A percentile compares a stretch with the other conserved stretches of the same genome.
phyloP scores from a whole-genome alignment of 2,113 vertebrate genomes.

The Cyanoramphus novaezelandiae region DNA sequence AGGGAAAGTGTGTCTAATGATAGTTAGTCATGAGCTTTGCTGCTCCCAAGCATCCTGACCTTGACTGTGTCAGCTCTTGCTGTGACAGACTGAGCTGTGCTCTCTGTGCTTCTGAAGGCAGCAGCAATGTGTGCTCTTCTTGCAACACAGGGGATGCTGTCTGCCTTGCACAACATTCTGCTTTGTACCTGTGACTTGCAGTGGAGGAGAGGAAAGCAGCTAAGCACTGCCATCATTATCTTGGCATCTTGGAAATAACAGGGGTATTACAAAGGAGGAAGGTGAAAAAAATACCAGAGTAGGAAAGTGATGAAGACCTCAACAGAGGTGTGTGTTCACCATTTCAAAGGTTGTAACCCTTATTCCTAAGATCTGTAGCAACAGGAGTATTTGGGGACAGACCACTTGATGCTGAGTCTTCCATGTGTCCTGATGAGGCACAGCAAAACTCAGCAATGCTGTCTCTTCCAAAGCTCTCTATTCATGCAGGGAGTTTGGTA shows the following conservation, averaged over 20 bases:
- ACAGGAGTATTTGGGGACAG: neutral
- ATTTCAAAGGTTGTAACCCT: neutral
- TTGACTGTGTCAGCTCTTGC: neutral
- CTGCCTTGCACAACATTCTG: neutral
- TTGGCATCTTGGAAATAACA: neutral
- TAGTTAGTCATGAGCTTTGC: rapidly evolving
- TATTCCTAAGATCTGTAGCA: neutral
- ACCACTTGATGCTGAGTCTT: neutral
- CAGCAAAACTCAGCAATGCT: too few relatives aligned
- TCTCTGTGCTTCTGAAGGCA: neutral
- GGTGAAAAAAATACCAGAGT: neutral
- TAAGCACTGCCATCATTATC: neutral
- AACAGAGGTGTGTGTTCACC: neutral
- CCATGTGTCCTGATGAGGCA: neutral
- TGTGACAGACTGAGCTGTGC: neutral
- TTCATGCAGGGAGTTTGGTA: rapidly evolving
- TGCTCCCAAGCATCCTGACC: neutral
- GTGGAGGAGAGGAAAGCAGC: rapidly evolving
- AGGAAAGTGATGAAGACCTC: neutral
- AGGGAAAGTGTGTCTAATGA: rapidly evolving
- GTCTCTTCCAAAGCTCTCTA: neutral
- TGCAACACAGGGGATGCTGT: neutral
- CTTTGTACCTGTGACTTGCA: rapidly evolving
- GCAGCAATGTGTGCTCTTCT: rapidly evolving
- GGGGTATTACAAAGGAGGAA: neutral